phyloP scores from a whole-genome alignment of 2,888 invertebrate genomes.

The Laspeyria flexula region DNA sequence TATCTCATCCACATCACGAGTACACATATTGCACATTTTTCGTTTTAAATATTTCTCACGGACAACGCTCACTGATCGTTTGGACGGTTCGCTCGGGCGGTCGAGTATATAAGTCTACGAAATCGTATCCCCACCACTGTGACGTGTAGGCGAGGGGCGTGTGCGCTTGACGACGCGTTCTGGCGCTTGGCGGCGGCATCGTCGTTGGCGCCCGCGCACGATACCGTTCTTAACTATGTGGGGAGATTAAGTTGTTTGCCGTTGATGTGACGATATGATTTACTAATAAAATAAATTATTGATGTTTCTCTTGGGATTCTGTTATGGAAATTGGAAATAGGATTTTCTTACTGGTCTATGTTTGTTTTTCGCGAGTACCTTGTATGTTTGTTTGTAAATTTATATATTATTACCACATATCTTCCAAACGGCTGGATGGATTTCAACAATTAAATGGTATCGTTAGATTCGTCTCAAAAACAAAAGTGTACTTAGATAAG shows the following conservation, averaged over 20 bases:
- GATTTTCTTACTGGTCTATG: no score
- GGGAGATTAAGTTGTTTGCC: background rate
- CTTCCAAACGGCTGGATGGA: no score
- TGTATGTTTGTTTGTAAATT: no score
- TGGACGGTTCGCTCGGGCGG: conserved; percentile 44
- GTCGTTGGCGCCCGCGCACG: background rate
- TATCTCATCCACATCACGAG: conserved; percentile 61
- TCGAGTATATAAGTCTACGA: conserved; percentile 71
- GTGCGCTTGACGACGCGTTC: conserved; percentile 33
- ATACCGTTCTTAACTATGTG: background rate
- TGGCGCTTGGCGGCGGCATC: conserved; percentile 3
- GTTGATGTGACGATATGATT: background rate
- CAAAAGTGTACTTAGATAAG: no score
- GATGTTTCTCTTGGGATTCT: no score
- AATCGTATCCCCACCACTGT: conserved; percentile 63
- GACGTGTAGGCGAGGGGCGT: conserved; percentile 34
- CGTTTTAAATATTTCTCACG: conserved; percentile 23
- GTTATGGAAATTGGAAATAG: no score
- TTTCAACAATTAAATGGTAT: no score
- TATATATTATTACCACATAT: no score
- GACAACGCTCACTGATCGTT: conserved; percentile 48
- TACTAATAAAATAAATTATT: no score
- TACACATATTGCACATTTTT: conserved; percentile 80
- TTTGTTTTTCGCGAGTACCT: no score
- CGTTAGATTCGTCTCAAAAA: no score